These are phyloP conservation scores for Anoncus sp. DNA, from an alignment of 2,888 invertebrate genomes.

Conservation along the genomic window DNA sequence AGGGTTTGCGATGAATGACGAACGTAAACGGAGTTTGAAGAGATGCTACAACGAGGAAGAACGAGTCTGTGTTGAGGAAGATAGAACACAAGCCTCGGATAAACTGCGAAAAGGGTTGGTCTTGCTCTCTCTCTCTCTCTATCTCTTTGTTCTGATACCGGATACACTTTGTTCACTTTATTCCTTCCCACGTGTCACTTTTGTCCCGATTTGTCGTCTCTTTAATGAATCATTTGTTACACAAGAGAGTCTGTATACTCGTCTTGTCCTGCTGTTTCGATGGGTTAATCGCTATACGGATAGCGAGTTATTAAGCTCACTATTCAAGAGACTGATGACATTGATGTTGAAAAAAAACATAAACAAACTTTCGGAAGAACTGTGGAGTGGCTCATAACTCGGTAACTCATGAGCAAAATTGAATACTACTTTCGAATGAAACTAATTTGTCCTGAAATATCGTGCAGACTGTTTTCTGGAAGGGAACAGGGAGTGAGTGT, in stretches of 20 bases:
- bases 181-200: slow-evolving; percentile 12
- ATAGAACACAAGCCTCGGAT: slow-evolving; percentile 1
- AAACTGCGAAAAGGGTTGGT: slow-evolving; percentile 20
- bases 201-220: slow-evolving; percentile 33
- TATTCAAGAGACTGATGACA: slow-evolving; percentile 14
- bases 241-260: not conserved
- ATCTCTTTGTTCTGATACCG: slow-evolving; percentile 15
- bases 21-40: not conserved
- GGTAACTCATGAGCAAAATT: too few species aligned
- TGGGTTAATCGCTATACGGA: too few species aligned
- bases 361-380: too few species aligned
- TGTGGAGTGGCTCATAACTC: too few species aligned
- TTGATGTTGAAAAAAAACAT: not conserved
- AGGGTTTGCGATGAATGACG: not conserved
- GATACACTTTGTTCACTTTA: slow-evolving; percentile 20
- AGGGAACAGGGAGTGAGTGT: not conserved
- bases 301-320: slow-evolving; percentile 30
- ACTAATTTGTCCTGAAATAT: too few species aligned
- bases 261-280: slow-evolving; percentile 16
- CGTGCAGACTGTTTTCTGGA: too few species aligned
- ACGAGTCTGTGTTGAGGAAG: slow-evolving; percentile 1
- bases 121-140: slow-evolving; percentile 10
- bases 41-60: not conserved
- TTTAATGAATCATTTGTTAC: slow-evolving; percentile 34
- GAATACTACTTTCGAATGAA: too few species aligned